Percentiles rank a stretch among this genome's conserved stretches.
phyloP scores from a whole-genome alignment of 2,888 invertebrate species.

The Calameuta pallipes region DNA sequence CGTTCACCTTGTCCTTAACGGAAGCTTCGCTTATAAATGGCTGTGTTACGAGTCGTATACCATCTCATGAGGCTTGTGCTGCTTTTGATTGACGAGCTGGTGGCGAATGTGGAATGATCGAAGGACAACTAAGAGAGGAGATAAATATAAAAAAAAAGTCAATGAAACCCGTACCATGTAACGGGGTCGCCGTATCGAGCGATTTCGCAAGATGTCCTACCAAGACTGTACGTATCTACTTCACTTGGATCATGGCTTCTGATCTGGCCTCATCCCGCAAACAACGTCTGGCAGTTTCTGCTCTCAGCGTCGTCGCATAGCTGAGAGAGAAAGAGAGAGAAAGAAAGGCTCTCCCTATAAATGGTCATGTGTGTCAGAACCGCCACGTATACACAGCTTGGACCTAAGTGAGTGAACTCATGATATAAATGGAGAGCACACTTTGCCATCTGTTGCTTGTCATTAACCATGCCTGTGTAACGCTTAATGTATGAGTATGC shows the following conservation, averaged over 20 bases:
- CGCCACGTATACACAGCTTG: conserved; percentile 6
- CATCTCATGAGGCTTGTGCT: background rate
- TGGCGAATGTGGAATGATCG: background rate
- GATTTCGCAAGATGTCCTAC: conserved; percentile 1
- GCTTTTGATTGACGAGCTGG: background rate
- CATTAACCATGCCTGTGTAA: background rate
- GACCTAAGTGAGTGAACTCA: background rate
- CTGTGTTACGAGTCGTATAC: background rate
- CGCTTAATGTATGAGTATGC: background rate
- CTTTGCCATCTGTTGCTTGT: background rate
- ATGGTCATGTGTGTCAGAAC: conserved; percentile 47
- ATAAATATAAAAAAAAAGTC: background rate
- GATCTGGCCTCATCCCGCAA: background rate
- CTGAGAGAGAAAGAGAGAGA: background rate
- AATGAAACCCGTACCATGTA: conserved; percentile 1
- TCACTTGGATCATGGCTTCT: background rate
- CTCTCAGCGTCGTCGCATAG: background rate
- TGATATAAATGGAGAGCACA: background rate
- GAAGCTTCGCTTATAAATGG: background rate
- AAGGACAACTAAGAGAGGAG: background rate
- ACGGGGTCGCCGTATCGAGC: background rate
- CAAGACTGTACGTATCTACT: background rate
- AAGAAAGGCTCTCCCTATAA: conserved; percentile 27
- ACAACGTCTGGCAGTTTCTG: background rate
- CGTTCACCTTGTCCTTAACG: conserved; percentile 35